A percentile compares a stretch with the other conserved stretches of the same genome.
phyloP scores from a whole-genome alignment of 2,888 invertebrate species.

The Eilema sororculum region DNA sequence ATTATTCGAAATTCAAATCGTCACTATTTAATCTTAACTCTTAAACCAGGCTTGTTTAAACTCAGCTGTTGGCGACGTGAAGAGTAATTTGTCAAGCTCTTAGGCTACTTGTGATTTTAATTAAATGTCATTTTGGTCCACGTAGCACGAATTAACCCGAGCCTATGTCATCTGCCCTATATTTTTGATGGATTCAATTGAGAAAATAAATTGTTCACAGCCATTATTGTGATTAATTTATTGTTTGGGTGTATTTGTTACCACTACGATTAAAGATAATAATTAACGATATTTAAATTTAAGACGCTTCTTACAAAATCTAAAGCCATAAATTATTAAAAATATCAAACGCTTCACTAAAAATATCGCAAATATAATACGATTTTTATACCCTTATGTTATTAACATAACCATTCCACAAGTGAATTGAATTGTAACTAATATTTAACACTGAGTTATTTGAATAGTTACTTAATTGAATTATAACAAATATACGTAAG shows the following conservation, averaged over 20 bases:
- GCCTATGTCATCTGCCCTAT: conserved; percentile 39
- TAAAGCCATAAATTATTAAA: too few relatives aligned
- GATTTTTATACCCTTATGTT: too few relatives aligned
- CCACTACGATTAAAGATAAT: too few relatives aligned
- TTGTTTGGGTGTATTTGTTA: too few relatives aligned
- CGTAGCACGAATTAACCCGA: conserved; percentile 69
- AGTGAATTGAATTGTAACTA: too few relatives aligned
- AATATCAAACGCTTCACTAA: too few relatives aligned
- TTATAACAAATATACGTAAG: not conserved
- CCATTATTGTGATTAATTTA: not conserved
- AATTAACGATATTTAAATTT: too few relatives aligned
- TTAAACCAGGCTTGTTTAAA: conserved; percentile 54
- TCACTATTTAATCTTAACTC: conserved; percentile 48
- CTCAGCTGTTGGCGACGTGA: conserved; percentile 70
- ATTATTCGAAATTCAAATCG: conserved; percentile 44
- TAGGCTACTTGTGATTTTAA: conserved; percentile 75
- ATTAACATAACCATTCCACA: too few relatives aligned
- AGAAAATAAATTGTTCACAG: conserved; percentile 30
- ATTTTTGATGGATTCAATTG: conserved; percentile 32
- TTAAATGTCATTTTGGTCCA: conserved; percentile 77
- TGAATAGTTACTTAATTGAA: not conserved
- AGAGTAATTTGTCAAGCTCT: conserved; percentile 77
- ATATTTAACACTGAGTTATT: not conserved
- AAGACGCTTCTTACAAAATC: too few relatives aligned
- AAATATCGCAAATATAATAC: too few relatives aligned